Percentiles rank a stretch among this genome's conserved stretches.
Conservation (phyloP, 2,113 vertebrate genomes). For the Pseudorhombus dupliciocellatus region DNA sequence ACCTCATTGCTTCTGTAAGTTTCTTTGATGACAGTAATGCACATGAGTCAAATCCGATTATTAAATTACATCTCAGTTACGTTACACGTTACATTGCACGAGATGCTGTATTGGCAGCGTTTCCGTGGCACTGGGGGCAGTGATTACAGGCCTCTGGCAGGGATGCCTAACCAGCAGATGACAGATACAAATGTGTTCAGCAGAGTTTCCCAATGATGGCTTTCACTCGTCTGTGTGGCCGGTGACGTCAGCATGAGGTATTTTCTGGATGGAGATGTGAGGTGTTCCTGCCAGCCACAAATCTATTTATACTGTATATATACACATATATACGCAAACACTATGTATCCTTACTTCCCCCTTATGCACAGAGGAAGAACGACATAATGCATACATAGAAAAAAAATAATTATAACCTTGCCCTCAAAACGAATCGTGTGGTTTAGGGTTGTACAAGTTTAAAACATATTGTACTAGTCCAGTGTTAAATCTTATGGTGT, state of each 20-base stretch:
- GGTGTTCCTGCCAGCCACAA: constrained; percentile 29
- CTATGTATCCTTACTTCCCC: background rate
- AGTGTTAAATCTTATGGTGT: background rate
- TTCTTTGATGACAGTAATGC: constrained; percentile 44
- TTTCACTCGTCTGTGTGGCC: constrained; percentile 34
- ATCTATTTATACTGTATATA: constrained; percentile 14
- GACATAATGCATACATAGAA: background rate
- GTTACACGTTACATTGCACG: constrained; percentile 49
- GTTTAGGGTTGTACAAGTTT: too few species aligned
- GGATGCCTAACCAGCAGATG: constrained; percentile 55
- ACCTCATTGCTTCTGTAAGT: constrained; percentile 23
- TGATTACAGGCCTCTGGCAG: constrained; percentile 70
- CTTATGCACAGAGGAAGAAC: background rate
- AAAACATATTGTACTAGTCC: background rate
- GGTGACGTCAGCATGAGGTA: constrained; percentile 42
- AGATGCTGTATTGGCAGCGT: constrained; percentile 39
- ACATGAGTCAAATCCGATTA: constrained; percentile 36
- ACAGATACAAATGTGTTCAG: constrained; percentile 66
- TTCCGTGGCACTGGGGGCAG: constrained; percentile 39
- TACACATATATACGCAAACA: constrained; percentile 9
- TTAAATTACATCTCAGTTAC: constrained; percentile 56
- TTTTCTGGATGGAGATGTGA: constrained; percentile 56
- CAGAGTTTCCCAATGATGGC: constrained; percentile 45
- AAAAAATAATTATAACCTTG: background rate
- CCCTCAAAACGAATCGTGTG: background rate